phyloP scores from a whole-genome alignment of 2,113 vertebrate species.

The Python bivittatus region DNA sequence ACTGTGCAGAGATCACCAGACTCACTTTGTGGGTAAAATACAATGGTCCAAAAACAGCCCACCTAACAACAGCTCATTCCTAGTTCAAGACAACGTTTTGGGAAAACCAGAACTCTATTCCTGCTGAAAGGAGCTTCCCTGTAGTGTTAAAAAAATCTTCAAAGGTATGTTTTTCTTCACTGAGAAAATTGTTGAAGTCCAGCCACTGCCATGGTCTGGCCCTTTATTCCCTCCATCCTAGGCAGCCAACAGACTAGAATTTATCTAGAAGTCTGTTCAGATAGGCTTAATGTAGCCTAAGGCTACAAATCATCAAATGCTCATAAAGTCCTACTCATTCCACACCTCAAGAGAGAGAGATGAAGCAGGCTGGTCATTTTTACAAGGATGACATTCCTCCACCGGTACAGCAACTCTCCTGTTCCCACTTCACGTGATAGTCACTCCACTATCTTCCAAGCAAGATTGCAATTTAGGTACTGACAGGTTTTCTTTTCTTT shows the following conservation, averaged over 20 bases:
- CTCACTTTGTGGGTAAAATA: neutral
- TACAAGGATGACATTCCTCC: neutral
- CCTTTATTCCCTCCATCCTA: neutral
- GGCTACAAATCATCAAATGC: neutral
- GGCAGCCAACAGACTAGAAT: neutral
- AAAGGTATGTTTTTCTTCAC: too few species aligned
- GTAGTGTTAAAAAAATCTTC: too few species aligned
- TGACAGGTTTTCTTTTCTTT: neutral
- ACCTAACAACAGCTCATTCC: too few species aligned
- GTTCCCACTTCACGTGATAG: neutral
- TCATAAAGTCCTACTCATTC: neutral
- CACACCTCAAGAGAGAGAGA: neutral
- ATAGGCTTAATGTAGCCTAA: neutral
- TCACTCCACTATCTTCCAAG: too few species aligned
- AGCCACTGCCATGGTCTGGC: too few species aligned
- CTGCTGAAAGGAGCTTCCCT: too few species aligned
- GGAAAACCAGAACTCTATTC: too few species aligned
- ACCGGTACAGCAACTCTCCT: neutral
- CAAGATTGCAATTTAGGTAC: neutral
- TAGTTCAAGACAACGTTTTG: too few species aligned
- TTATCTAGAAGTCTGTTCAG: neutral
- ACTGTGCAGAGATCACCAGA: neutral
- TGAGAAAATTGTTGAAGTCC: too few species aligned
- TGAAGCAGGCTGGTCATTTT: neutral
- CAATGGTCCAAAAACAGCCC: neutral